These are phyloP conservation scores for Tupaia chinensis DNA, from an alignment of 2,113 vertebrate species.

Conservation along the genomic window DNA sequence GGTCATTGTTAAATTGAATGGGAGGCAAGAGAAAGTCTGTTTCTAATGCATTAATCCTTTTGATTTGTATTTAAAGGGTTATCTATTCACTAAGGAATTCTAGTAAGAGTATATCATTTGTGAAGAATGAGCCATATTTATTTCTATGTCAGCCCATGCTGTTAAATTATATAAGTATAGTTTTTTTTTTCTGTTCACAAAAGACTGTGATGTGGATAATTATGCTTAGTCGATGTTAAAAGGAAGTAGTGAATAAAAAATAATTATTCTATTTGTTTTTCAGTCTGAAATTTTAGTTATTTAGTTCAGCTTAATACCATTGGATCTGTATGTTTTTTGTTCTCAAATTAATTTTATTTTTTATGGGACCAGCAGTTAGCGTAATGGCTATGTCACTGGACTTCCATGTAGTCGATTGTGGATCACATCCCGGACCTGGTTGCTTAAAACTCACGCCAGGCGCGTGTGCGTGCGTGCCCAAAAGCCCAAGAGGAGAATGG, in stretches of 20 bases:
- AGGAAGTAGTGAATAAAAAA: neutral
- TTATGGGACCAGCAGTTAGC: too few relatives aligned
- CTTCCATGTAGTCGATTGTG: too few relatives aligned
- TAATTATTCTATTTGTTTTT: too few relatives aligned
- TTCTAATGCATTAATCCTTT: conserved; percentile 16
- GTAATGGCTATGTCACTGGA: too few relatives aligned
- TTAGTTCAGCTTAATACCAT: too few relatives aligned
- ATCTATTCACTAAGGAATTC: neutral
- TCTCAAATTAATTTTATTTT: too few relatives aligned
- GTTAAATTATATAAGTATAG: neutral
- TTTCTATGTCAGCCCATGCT: neutral
- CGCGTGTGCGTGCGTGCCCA: too few relatives aligned
- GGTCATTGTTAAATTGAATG: neutral
- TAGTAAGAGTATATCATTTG: neutral
- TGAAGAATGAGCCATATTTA: neutral
- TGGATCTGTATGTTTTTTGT: too few relatives aligned
- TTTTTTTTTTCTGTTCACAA: neutral
- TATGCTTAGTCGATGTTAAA: neutral
- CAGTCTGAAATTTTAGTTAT: too few relatives aligned
- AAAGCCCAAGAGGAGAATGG: too few relatives aligned
- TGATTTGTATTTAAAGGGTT: neutral
- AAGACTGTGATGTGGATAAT: neutral
- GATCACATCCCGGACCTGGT: too few relatives aligned
- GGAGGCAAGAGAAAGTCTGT: neutral
- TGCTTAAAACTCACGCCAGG: too few relatives aligned